Evolutionary conservation across 2,113 vertebrate genomes (phyloP).

Genomic region (Cheirogaleus medius): DNA sequence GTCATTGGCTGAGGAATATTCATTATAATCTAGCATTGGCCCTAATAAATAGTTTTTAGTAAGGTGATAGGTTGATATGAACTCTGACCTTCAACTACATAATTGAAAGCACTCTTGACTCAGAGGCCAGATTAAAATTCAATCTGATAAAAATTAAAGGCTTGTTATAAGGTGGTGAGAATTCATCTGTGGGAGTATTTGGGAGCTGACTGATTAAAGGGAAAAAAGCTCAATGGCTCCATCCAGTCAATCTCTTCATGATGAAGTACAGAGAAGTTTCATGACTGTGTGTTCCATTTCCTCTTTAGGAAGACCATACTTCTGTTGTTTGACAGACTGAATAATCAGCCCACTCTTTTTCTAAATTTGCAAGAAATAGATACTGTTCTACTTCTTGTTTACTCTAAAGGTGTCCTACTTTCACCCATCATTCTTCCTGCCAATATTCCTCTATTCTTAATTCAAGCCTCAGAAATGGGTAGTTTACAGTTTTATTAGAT

Average conservation of each 20-base stretch:
- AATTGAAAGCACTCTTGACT: neutral
- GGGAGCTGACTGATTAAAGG: neutral
- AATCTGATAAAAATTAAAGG: conserved; percentile 1
- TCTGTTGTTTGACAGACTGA: neutral
- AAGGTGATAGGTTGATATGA: neutral
- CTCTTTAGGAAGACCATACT: neutral
- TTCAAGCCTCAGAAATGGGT: neutral
- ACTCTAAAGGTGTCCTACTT: neutral
- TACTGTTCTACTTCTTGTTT: neutral
- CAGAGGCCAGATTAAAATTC: neutral
- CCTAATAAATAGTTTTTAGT: neutral
- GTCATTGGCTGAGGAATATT: neutral
- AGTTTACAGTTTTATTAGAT: neutral
- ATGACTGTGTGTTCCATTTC: neutral
- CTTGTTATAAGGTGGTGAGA: neutral
- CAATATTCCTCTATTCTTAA: neutral
- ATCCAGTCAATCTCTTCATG: neutral
- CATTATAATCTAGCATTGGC: neutral
- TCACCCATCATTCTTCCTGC: neutral
- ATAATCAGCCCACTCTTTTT: neutral
- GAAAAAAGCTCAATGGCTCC: neutral
- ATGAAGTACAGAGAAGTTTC: neutral
- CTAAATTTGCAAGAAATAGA: neutral
- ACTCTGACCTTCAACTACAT: neutral
- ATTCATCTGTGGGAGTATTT: neutral